Base-by-base conservation (phyloP, 2,797 vertebrate species). In the Staurois parvus region DNA sequence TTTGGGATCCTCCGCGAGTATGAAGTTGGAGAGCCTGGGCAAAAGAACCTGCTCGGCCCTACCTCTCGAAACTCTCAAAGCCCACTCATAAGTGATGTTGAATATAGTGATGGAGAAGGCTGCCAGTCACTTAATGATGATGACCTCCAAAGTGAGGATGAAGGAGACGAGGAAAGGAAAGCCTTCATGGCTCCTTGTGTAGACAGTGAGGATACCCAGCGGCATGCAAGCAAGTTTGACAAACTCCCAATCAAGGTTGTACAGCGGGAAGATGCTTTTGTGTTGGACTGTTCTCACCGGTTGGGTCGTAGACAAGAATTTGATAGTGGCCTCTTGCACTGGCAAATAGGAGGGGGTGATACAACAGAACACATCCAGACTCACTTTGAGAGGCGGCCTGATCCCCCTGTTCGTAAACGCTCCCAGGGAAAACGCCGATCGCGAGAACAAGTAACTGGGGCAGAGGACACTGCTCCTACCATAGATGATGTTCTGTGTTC, bases 361-460 rank as follows among this genome's bases (percentile, higher is more conserved):
- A 99, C 97, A 84, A 99, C 98, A 21, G 98, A 99, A 88, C 98
- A 99, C 92, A 99, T 99, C 90, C 98, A 99, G 92, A 99, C 97
- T 88, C 97, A 99, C 94, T 99, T 99, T 75, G 98, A 99, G 90
- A 97, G 97, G 89, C 95, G 95, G 84, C 93, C 91, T 29, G 95
- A 97, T 89, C 95, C 97, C 84, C 91, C 96, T 87, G 92, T 92
- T 84, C 94, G 95, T 79, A 95, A 95, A 90, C 93, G 93, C 88
- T 91, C 93, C 88, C 91, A 94, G 24, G 92, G 94, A 87, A 91
- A 90, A 72, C 95, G 96, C 85, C 93, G 92, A 6, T 92, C 89
- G 0, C 86, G 90, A 32, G 88, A 89, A 0, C 92, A 88, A 87
- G 88, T 84, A 5, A 9, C 91, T 92, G 86, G 37, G 88, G 42